Percentiles rank a stretch among this genome's conserved stretches.
These are phyloP conservation scores for Eciton burchellii DNA, from an alignment of 1,140 invertebrate genomes.

Conservation along the genomic window DNA sequence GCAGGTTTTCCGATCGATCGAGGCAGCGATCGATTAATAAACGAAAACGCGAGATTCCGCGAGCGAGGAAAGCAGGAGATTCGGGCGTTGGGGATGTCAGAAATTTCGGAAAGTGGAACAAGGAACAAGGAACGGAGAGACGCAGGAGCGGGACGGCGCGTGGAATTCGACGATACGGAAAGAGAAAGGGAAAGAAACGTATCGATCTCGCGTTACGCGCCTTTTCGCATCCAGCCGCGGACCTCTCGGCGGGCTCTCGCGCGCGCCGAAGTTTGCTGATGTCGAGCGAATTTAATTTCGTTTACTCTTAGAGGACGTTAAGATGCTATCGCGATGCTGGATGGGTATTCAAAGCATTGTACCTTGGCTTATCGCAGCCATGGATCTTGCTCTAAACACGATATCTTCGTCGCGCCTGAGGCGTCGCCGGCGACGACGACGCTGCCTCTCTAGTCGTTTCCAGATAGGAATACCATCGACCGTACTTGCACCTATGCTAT, in stretches of 20 bases:
- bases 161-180: slow-evolving; percentile 42
- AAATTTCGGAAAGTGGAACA: no score
- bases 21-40: no score
- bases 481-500: slow-evolving; percentile 56
- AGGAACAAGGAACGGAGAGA: slow-evolving; percentile 22
- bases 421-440: slow-evolving; percentile 66
- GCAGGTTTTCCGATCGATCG: no score
- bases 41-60: no score
- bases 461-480: slow-evolving; percentile 75
- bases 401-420: slow-evolving; percentile 72
- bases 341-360: slow-evolving; percentile 82
- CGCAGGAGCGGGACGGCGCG: slow-evolving; percentile 18
- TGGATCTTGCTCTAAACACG: slow-evolving; percentile 80
- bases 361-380: slow-evolving; percentile 76
- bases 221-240: slow-evolving; percentile 67
- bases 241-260: slow-evolving; percentile 16
- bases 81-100: no score
- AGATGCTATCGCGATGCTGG: slow-evolving; percentile 81
- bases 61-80: no score
- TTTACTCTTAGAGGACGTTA: slow-evolving; percentile 80
- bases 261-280: slow-evolving; percentile 2
- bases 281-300: slow-evolving; percentile 80
- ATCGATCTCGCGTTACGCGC: slow-evolving; percentile 71
- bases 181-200: slow-evolving; percentile 74
- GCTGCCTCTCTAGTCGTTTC: slow-evolving; percentile 58